Evolutionary conservation across 2,113 vertebrate genomes (phyloP), one percentile per base, ranked within the genome.

Genomic region (Menura novaehollandiae): DNA sequence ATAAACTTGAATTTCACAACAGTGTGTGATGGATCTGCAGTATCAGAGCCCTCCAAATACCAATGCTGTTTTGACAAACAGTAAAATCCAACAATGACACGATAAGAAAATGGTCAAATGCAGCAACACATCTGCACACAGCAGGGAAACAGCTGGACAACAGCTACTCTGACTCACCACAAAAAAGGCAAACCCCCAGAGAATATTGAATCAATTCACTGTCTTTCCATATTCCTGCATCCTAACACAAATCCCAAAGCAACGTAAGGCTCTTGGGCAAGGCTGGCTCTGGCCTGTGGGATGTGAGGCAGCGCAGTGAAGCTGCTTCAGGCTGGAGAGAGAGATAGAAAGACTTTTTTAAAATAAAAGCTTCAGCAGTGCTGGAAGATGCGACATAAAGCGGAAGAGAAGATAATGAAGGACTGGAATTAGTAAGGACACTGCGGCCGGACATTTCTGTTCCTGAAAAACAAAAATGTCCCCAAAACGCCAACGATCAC

Each of bases 401-500:
- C 51, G 26, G 88, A 77, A 73, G 30, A 74, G 47, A 91, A 87
- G 13, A 55, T 55, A 81, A 87, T 19, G 83, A 87, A 91, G 67
- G 86, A 9, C 67, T 67, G 79, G 85, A 92, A 90, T 94, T 85
- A 89, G 82, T 20, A 83, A 85, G 88, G 88, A 85, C 78, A 49
- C 13, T 1, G 49, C 2, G 4, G 28, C 63, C 4, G 12, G 85
- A 66, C 79, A 85, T 44, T 64, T 55, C 53, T 76, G 33, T 3
- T 76, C 74, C 75, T 44, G 28, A 82, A 63, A 76, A 56, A 77
- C 80, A 90, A 77, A 72, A 91, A 59, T 9, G 20, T 75, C 90
- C 63, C 1, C 6, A 56, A 82, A 91, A 35, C 0, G 2, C 47
- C n/a, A 59, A 5, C 0, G 9, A 75, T 89, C 90, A 76, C 58